Percentiles rank a stretch among this genome's conserved stretches.
These are phyloP conservation scores for Paguma larvata DNA, from an alignment of 2,797 vertebrate species.

Conservation along the genomic window DNA sequence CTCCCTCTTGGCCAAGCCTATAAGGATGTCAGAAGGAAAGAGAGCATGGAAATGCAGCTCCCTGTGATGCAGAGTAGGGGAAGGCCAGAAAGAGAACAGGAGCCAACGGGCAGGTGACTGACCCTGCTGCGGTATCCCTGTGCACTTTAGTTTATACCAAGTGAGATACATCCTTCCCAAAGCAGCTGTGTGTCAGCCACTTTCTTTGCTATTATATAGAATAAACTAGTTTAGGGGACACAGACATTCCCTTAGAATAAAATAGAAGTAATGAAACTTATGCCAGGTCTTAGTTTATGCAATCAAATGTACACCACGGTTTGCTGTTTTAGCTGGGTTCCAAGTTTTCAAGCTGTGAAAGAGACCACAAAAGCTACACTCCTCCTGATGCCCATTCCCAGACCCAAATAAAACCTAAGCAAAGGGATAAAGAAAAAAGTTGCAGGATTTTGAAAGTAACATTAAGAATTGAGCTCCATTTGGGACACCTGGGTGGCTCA, in stretches of 20 bases:
- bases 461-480: neutral
- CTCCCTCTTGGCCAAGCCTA: neutral
- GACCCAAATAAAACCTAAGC: conserved; percentile 32
- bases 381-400: neutral
- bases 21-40: neutral
- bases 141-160: neutral
- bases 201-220: conserved; percentile 32
- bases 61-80: neutral
- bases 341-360: conserved; percentile 56
- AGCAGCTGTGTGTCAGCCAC: neutral
- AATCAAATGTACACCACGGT: conserved; percentile 39
- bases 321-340: conserved; percentile 31
- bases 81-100: neutral
- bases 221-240: conserved; percentile 18
- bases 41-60: neutral
- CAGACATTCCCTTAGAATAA: conserved; percentile 45
- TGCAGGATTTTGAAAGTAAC: neutral
- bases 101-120: neutral
- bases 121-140: neutral
- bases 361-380: conserved; percentile 25
- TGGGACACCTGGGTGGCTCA: no score
- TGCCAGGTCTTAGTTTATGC: conserved; percentile 38
- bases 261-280: conserved; percentile 58
- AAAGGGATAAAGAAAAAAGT: neutral
- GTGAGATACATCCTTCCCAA: neutral